Conservation (phyloP, 2,888 invertebrate genomes). For the Candidula unifasciata region DNA sequence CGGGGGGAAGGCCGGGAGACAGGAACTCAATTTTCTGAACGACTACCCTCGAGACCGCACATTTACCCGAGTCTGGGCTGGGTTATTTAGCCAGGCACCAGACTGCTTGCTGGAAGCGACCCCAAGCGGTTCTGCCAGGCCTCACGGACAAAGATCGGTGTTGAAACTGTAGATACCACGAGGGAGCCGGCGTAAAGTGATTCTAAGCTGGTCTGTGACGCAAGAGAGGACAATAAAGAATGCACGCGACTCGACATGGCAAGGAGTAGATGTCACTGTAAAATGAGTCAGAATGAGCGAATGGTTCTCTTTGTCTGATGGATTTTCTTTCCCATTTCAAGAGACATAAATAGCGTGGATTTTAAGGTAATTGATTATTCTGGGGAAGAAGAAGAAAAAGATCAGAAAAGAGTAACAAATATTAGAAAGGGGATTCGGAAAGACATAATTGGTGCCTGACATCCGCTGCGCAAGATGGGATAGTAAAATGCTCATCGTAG, state of each 20-base stretch:
- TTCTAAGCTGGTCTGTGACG: slow-evolving; percentile 15
- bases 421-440: background rate
- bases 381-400: background rate
- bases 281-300: slow-evolving; percentile 16
- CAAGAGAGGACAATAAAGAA: background rate
- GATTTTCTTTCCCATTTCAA: slow-evolving; percentile 1
- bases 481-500: too few species aligned
- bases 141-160: slow-evolving; percentile 16
- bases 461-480: background rate
- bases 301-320: slow-evolving; percentile 10
- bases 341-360: background rate
- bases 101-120: slow-evolving; percentile 27
- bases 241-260: background rate
- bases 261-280: background rate
- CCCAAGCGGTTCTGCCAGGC: background rate
- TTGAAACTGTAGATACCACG: background rate
- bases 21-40: slow-evolving; percentile 12
- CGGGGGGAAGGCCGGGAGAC: background rate
- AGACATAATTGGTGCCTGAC: background rate
- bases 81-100: slow-evolving; percentile 9
- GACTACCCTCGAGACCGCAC: slow-evolving; percentile 23
- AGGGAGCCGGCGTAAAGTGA: slow-evolving; percentile 17
- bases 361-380: background rate
- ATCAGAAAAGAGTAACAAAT: background rate
- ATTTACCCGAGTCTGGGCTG: slow-evolving; percentile 3